Evolutionary conservation across 2,113 vertebrate genomes (phyloP).

Genomic region (Melanostigma gelatinosum): DNA sequence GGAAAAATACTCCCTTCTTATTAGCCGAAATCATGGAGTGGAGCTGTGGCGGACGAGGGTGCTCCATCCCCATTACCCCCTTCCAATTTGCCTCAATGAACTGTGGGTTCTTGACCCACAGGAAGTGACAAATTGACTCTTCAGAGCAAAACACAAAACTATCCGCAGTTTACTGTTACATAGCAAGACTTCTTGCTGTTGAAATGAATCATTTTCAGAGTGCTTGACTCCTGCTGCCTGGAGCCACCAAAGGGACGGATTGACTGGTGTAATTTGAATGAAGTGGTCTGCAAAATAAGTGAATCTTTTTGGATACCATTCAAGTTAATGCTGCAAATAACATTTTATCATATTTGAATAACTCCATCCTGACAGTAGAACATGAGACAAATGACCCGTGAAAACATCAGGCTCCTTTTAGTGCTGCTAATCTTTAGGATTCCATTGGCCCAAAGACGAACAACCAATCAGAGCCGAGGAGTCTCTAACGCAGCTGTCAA

Average conservation of each 20-base stretch:
- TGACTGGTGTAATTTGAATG: slow-evolving; percentile 20
- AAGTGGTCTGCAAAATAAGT: slow-evolving; percentile 4
- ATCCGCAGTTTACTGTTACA: not conserved
- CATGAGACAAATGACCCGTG: too few species aligned
- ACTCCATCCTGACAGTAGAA: too few species aligned
- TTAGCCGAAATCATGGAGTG: slow-evolving; percentile 43
- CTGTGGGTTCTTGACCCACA: slow-evolving; percentile 47
- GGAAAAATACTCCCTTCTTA: slow-evolving; percentile 42
- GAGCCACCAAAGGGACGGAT: slow-evolving; percentile 20
- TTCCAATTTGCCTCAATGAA: slow-evolving; percentile 20
- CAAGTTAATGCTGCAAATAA: slow-evolving; percentile 2
- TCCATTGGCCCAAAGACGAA: too few species aligned
- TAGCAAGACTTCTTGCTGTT: not conserved
- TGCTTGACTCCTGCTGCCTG: slow-evolving; percentile 23
- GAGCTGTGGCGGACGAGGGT: slow-evolving; percentile 29
- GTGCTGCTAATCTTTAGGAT: too few species aligned
- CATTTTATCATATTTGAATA: not conserved
- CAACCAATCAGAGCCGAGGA: too few species aligned
- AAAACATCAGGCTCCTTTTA: too few species aligned
- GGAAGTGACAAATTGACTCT: slow-evolving; percentile 30
- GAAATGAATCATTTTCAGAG: slow-evolving; percentile 42
- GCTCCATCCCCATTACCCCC: slow-evolving; percentile 34
- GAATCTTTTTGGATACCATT: slow-evolving; percentile 5
- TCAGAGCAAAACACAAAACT: slow-evolving; percentile 24
- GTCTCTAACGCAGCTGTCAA: too few species aligned